Evolutionary conservation across 2,888 invertebrate species (phyloP).

Genomic region (Dolomedes plantarius): DNA sequence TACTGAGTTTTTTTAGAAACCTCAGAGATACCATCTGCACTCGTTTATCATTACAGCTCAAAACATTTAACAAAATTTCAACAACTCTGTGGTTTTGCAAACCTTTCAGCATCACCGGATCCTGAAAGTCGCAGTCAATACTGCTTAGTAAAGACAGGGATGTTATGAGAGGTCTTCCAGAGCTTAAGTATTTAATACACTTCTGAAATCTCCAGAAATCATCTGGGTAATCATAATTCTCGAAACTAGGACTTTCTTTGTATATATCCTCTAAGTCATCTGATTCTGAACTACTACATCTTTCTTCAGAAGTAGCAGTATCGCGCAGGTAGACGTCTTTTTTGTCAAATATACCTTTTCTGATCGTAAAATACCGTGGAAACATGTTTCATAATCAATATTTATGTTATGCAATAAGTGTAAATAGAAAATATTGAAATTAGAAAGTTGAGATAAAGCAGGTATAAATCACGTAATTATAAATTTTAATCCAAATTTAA

Average conservation of each 20-base stretch:
- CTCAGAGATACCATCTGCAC: conserved; percentile 38
- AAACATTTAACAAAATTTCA: conserved; percentile 38
- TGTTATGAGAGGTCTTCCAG: conserved; percentile 38
- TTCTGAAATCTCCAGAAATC: conserved; percentile 53
- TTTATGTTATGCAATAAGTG: no score
- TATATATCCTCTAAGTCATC: conserved; percentile 50
- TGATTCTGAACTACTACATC: conserved; percentile 50
- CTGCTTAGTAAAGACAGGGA: conserved; percentile 14
- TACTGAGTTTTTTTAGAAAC: conserved; percentile 32
- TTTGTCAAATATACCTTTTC: not conserved
- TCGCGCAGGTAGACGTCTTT: not conserved
- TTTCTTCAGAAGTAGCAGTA: not conserved
- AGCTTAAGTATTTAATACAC: conserved; percentile 35
- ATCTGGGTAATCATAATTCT: conserved; percentile 33
- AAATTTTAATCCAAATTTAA: no score
- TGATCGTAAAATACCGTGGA: not conserved
- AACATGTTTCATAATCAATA: no score
- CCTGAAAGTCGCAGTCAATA: conserved; percentile 51
- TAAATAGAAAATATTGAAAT: no score
- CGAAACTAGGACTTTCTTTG: conserved; percentile 27
- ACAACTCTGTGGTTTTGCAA: conserved; percentile 29
- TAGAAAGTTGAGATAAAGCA: no score
- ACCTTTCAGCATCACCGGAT: conserved; percentile 56
- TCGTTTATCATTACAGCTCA: conserved; percentile 39
- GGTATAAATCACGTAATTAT: no score